Conservation (phyloP, 2,888 invertebrate species). For the Leptarthrus brevirostris region DNA sequence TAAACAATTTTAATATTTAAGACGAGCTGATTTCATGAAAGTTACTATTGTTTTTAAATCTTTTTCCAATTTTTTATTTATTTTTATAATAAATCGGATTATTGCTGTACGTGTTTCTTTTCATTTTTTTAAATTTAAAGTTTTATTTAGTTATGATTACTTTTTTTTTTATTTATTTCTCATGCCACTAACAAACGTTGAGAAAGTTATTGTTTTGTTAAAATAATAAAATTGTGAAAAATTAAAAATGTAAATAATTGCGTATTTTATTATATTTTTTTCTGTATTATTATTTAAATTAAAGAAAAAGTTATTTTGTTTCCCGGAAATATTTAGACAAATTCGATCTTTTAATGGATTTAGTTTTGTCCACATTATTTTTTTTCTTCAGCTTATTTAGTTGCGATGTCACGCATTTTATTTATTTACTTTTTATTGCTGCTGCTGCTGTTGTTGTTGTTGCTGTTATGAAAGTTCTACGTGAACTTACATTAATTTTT, state of each 20-base stretch:
- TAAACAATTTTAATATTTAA: background rate
- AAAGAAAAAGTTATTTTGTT: constrained; percentile 9
- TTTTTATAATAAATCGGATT: background rate
- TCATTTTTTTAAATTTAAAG: background rate
- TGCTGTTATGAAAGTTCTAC: background rate
- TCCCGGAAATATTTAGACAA: constrained; percentile 39
- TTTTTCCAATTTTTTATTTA: background rate
- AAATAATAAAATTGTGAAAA: no score
- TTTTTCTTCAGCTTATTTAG: background rate
- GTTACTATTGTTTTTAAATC: background rate
- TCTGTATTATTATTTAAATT: background rate
- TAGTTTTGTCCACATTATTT: constrained; percentile 10
- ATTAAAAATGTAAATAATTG: no score
- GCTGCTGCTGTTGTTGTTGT: no score
- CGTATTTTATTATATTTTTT: background rate
- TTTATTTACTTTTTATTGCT: background rate
- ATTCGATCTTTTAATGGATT: constrained; percentile 14
- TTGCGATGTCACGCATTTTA: constrained; percentile 3
- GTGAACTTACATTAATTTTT: no score
- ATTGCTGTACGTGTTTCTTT: background rate
- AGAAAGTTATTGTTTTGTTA: no score
- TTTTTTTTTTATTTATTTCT: background rate
- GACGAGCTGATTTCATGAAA: background rate
- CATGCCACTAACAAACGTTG: background rate
- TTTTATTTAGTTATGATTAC: background rate